Percentiles rank a stretch among this genome's conserved stretches.
Conservation (phyloP, 2,888 invertebrate species). For the Cataglyphis livida region DNA sequence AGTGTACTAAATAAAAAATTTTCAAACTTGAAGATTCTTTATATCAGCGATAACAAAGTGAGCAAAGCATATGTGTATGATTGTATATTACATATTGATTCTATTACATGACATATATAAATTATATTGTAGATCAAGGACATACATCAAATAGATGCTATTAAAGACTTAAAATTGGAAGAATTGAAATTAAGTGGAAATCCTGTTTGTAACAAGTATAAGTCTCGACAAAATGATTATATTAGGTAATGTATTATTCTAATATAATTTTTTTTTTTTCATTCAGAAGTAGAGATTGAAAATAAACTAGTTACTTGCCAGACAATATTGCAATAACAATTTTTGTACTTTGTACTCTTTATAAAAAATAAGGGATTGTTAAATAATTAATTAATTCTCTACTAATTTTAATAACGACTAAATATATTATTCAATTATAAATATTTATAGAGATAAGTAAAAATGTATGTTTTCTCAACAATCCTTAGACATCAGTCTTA, state of each 20-base stretch:
- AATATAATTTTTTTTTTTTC: slow-evolving; percentile 35
- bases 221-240: slow-evolving; percentile 90
- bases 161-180: slow-evolving; percentile 90
- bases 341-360: neutral
- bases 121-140: slow-evolving; percentile 88
- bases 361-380: neutral
- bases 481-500: neutral
- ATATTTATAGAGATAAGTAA: neutral
- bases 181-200: slow-evolving; percentile 94
- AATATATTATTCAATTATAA: neutral
- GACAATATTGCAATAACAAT: neutral
- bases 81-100: neutral
- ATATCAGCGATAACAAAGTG: slow-evolving; percentile 94
- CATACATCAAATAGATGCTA: slow-evolving; percentile 88
- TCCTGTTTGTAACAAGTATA: slow-evolving; percentile 92
- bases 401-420: neutral
- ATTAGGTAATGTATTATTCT: slow-evolving; percentile 89
- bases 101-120: neutral
- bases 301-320: neutral
- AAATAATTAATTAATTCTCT: neutral
- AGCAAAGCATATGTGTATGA: slow-evolving; percentile 68
- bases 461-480: neutral
- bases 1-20: slow-evolving; percentile 89
- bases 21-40: slow-evolving; percentile 91
- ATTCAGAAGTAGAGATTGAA: neutral